phyloP scores from a whole-genome alignment of 2,113 vertebrate genomes.

The Dunckerocampus dactyliophorus region DNA sequence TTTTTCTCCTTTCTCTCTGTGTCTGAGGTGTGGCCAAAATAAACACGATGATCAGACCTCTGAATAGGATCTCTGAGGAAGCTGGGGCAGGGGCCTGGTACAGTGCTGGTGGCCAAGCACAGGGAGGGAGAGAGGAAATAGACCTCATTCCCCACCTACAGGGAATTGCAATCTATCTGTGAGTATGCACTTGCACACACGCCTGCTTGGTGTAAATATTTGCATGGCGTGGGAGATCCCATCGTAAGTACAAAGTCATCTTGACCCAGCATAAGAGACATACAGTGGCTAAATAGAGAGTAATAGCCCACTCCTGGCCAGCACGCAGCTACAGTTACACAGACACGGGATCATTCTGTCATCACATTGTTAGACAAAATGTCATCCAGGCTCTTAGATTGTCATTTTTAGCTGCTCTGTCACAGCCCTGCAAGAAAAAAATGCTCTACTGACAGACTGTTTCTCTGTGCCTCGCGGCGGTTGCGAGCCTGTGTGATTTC shows the following conservation, averaged over 20 bases:
- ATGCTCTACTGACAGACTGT: conserved; percentile 58
- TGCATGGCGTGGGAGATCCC: conserved; percentile 68
- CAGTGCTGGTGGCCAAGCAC: conserved; percentile 40
- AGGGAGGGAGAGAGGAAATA: conserved; percentile 53
- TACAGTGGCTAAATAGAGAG: conserved; percentile 63
- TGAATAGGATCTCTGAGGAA: conserved; percentile 73
- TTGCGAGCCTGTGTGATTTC: conserved; percentile 49
- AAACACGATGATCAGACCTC: conserved; percentile 55
- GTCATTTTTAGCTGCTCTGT: conserved; percentile 69
- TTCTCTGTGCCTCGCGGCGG: conserved; percentile 47
- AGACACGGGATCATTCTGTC: conserved; percentile 70
- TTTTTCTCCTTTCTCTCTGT: conserved; percentile 33
- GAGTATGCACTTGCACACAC: conserved; percentile 36
- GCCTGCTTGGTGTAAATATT: conserved; percentile 67
- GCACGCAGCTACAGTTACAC: conserved; percentile 62
- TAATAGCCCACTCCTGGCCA: conserved; percentile 61
- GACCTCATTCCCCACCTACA: conserved; percentile 44
- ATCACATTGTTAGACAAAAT: conserved; percentile 72
- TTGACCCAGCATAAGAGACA: conserved; percentile 35
- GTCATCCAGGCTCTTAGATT: conserved; percentile 69
- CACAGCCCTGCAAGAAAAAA: conserved; percentile 42
- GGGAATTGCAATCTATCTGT: conserved; percentile 67
- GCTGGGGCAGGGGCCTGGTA: conserved; percentile 60
- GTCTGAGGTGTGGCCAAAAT: conserved; percentile 55
- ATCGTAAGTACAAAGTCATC: conserved; percentile 53